Evolutionary conservation across 2,113 vertebrate species (phyloP).

Genomic region (Chaetorhynchus papuensis): DNA sequence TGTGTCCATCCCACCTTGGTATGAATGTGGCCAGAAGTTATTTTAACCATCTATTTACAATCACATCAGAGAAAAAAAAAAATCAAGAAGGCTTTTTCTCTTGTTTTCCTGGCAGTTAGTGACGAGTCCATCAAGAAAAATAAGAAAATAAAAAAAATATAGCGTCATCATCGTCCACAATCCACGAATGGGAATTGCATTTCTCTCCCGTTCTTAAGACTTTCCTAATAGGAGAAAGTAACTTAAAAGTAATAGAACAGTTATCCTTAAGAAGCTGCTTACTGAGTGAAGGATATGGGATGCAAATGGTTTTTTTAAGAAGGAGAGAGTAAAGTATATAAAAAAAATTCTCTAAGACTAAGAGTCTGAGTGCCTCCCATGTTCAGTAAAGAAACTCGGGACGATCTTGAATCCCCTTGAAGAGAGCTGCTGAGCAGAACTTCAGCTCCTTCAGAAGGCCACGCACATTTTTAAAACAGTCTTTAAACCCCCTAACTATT

Average conservation of each 20-base stretch:
- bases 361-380: neutral
- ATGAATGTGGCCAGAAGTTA: neutral
- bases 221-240: neutral
- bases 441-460: neutral
- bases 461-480: neutral
- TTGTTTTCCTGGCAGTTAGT: neutral
- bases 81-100: neutral
- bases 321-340: neutral
- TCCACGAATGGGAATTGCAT: neutral
- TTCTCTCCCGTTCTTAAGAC: neutral
- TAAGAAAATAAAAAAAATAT: too few species aligned
- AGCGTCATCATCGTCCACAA: fast-evolving
- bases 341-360: neutral
- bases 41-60: neutral
- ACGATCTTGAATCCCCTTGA: neutral
- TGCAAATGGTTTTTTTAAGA: neutral
- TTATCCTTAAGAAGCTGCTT: neutral
- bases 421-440: neutral
- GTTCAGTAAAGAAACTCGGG: neutral
- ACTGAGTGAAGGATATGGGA: neutral
- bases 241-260: neutral
- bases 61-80: neutral
- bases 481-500: neutral
- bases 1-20: neutral
- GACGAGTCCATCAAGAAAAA: neutral